phyloP scores from a whole-genome alignment of 2,888 invertebrate genomes.

The Anthrax anthrax region DNA sequence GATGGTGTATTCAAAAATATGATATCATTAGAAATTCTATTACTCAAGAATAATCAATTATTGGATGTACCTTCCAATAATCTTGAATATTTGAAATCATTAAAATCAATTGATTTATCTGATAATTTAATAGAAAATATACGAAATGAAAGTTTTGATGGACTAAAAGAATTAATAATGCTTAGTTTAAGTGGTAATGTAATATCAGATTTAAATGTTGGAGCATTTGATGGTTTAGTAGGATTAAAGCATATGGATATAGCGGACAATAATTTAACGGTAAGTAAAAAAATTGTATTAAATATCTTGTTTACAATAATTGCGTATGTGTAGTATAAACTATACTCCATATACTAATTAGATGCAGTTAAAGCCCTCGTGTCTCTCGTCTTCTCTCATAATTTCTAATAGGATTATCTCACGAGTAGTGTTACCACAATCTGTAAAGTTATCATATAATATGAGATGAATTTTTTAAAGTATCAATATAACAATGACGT shows the following conservation, averaged over 20 bases:
- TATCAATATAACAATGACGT: no score
- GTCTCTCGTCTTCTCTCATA: no score
- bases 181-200: slow-evolving; percentile 64
- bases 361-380: no score
- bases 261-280: slow-evolving; percentile 68
- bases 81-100: slow-evolving; percentile 46
- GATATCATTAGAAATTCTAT: slow-evolving; percentile 52
- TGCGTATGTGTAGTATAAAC: no score
- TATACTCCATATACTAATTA: no score
- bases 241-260: slow-evolving; percentile 59
- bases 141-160: slow-evolving; percentile 55
- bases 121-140: slow-evolving; percentile 65
- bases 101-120: slow-evolving; percentile 61
- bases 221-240: slow-evolving; percentile 59
- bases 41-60: slow-evolving; percentile 64
- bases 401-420: no score
- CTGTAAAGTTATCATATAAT: no score
- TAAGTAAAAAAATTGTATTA: slow-evolving; percentile 17
- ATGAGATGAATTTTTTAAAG: no score
- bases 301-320: no score
- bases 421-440: no score
- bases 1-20: slow-evolving; percentile 54
- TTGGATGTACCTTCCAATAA: slow-evolving; percentile 60
- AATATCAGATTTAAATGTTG: slow-evolving; percentile 53
- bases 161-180: slow-evolving; percentile 52